Evolutionary conservation across 1,140 invertebrate genomes (phyloP), one percentile per base, ranked within the genome.

Genomic region (Brachionus calyciflorus): DNA sequence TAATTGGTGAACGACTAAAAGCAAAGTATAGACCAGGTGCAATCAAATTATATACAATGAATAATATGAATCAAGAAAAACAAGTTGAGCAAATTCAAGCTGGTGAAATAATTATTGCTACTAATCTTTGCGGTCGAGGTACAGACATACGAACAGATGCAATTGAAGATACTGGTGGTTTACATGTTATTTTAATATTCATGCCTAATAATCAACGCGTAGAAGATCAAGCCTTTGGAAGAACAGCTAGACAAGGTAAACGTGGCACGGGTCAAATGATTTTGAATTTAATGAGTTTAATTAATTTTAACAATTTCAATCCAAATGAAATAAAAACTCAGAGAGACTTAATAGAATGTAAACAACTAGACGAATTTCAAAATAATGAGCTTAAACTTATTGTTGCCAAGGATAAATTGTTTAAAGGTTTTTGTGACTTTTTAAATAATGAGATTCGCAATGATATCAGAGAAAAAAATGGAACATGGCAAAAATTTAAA

Each of bases 111-210:
- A 82, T 85, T n/a, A 79, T 85, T 14, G 82, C 84, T 21, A 85
- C 84, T n/a, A 85, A 85, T 63, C 77, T 85, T 14, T 83, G 84
- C 10, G 84, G 84, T 60, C 78, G 84, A 41, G 84, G 84, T 2
- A 84, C 84, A 0, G 83, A 85, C 51, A 83, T 85, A 19, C 82
- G 83, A 65, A 9, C 78, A 4, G 80, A 79, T 10, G 78, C 79
- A 5, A 69, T 85, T 24, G 78, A 79, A 24, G 33, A 73, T 7
- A 77, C 68, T 19, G 84, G 83, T 46, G 84, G 84, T 5, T 75
- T 85, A 3, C 84, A 85, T 76, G 84, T 85, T 1, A 80, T 79
- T 75, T 65, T 85, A 0, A 79, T 82, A 10, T 84, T 81, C 77
- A 77, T 85, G 26, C 83, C 84, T 1, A 79, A 77, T 12, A 85